phyloP scores from a whole-genome alignment of 2,797 vertebrate genomes.

The Erpetoichthys calabaricus region DNA sequence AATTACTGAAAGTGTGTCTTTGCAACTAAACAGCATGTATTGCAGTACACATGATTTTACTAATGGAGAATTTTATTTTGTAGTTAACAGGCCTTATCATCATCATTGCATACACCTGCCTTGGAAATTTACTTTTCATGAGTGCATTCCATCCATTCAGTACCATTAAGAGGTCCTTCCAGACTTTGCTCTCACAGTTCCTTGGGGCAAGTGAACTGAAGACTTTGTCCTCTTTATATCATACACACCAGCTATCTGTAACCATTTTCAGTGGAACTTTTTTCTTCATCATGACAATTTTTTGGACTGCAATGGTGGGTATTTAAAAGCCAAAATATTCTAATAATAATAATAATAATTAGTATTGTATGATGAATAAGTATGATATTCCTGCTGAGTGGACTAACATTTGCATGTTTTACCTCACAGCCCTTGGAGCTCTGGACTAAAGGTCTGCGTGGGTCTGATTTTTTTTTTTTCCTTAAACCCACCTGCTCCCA shows the following conservation, averaged over 20 bases:
- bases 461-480: too few relatives aligned
- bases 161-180: conserved; percentile 20
- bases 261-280: conserved; percentile 19
- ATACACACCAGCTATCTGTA: neutral
- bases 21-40: neutral
- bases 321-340: neutral
- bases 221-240: conserved; percentile 1
- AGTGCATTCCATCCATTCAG: conserved; percentile 18
- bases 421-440: too few relatives aligned
- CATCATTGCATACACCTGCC: conserved; percentile 27
- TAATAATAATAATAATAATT: neutral
- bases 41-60: neutral
- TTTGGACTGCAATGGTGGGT: conserved; percentile 46
- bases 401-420: too few relatives aligned
- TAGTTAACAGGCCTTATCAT: conserved; percentile 42
- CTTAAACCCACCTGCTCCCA: too few relatives aligned
- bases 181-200: conserved; percentile 15
- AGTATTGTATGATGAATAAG: neutral
- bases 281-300: conserved; percentile 15
- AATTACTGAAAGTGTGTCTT: too few relatives aligned
- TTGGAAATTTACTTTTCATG: conserved; percentile 26
- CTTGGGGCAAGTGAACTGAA: conserved; percentile 11
- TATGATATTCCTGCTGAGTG: neutral
- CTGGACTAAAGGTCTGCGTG: too few relatives aligned
- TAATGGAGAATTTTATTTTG: conserved; percentile 3